These are phyloP conservation scores for Plumapathes pennacea DNA, from an alignment of 92 coral and sea anemone genomes.

Conservation along the genomic window DNA sequence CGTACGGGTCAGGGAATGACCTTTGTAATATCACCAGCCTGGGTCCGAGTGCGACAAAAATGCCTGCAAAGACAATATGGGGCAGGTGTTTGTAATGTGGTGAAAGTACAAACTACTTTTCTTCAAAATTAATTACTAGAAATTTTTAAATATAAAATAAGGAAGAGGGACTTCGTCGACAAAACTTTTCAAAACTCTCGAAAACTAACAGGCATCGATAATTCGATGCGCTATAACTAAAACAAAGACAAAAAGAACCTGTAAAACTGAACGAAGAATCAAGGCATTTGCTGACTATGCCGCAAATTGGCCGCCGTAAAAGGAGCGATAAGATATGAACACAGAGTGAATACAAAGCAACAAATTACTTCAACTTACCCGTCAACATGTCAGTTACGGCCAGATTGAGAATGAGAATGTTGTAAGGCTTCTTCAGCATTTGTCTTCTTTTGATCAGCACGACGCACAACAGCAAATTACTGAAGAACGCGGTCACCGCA, in stretches of 20 bases:
- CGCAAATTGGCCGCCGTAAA: not conserved
- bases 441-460: constrained; percentile 63
- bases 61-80: constrained; percentile 27
- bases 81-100: no score
- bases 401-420: constrained; percentile 61
- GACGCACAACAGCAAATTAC: constrained; percentile 64
- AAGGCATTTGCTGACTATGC: not conserved
- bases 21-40: constrained; percentile 28
- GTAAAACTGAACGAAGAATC: not conserved
- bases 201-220: no score
- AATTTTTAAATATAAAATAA: no score
- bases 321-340: no score
- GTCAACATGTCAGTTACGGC: constrained; percentile 78
- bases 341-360: no score
- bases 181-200: no score
- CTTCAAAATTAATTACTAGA: no score
- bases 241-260: no score
- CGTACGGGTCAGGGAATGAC: constrained; percentile 30
- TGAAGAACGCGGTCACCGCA: constrained; percentile 67
- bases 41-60: constrained; percentile 61
- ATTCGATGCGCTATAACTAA: no score
- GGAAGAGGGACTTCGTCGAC: no score
- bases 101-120: no score
- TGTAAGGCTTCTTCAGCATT: constrained; percentile 75
- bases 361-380: no score